A percentile compares a stretch with the other conserved stretches of the same genome.
Conservation (phyloP, 2,888 invertebrate species). For the Acanthoscelides obtectus region DNA sequence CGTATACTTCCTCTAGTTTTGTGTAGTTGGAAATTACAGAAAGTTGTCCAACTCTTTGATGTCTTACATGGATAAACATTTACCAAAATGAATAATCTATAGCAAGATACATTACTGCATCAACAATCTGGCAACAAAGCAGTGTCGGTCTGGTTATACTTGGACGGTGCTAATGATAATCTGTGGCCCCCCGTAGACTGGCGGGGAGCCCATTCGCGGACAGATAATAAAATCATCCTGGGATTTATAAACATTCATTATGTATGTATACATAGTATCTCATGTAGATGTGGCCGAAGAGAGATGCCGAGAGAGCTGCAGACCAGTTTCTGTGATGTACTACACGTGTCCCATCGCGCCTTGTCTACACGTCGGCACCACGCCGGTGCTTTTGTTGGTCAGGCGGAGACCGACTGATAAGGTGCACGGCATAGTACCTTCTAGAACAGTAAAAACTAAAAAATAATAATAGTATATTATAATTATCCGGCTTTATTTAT, state of each 20-base stretch:
- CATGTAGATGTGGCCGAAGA: neutral
- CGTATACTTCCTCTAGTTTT: no score
- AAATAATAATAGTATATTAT: no score
- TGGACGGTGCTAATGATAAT: neutral
- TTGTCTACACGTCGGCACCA: neutral
- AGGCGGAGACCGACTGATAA: neutral
- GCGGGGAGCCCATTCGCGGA: neutral
- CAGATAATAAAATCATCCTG: neutral
- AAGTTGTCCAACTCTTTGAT: no score
- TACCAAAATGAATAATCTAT: neutral
- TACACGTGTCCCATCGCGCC: neutral
- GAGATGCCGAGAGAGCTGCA: neutral
- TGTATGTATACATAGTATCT: neutral
- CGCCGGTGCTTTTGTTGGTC: neutral
- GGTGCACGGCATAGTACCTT: neutral
- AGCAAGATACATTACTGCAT: neutral
- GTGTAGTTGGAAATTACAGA: no score
- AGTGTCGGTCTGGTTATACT: neutral
- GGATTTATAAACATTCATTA: neutral
- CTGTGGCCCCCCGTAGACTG: neutral
- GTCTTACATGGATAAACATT: no score
- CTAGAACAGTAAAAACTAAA: neutral
- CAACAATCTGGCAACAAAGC: neutral
- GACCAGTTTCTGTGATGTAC: neutral
- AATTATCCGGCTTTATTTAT: no score